Percentiles rank a stretch among this genome's conserved stretches.
Conservation (phyloP, 2,113 vertebrate genomes). For the Ceyx margarethae region DNA sequence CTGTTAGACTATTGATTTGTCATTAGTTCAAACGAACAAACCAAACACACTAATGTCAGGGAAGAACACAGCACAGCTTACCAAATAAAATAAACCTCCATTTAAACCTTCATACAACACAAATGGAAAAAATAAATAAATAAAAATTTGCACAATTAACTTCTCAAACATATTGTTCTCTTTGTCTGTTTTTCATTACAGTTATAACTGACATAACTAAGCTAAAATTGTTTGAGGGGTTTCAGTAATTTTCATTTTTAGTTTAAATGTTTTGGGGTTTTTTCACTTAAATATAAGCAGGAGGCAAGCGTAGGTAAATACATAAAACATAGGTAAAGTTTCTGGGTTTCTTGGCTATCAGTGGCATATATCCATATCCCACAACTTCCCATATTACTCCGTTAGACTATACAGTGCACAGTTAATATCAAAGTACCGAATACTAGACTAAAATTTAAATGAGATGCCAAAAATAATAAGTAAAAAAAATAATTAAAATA, state of each 20-base stretch:
- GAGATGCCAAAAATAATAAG: not conserved
- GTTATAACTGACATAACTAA: not conserved
- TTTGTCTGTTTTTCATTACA: not conserved
- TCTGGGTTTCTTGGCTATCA: not conserved
- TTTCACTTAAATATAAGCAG: not conserved
- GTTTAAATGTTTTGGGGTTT: not conserved
- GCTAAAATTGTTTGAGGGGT: not conserved
- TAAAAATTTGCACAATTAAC: not conserved
- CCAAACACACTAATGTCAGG: not conserved
- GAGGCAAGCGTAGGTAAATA: not conserved
- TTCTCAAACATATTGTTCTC: not conserved
- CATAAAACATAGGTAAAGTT: not conserved
- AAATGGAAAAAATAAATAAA: not conserved
- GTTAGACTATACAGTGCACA: not conserved
- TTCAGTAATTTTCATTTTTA: not conserved
- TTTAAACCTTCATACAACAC: not conserved
- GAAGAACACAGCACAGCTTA: not conserved
- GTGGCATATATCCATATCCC: not conserved
- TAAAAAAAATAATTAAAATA: not conserved
- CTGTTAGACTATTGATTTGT: not conserved
- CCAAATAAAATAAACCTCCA: not conserved
- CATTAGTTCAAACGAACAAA: not conserved
- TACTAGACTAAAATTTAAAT: not conserved
- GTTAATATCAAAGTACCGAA: not conserved
- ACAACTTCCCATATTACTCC: not conserved